A percentile compares a stretch with the other conserved stretches of the same genome.
Evolutionary conservation across 2,888 invertebrate species (phyloP).

Genomic region (Cryptus armator): DNA sequence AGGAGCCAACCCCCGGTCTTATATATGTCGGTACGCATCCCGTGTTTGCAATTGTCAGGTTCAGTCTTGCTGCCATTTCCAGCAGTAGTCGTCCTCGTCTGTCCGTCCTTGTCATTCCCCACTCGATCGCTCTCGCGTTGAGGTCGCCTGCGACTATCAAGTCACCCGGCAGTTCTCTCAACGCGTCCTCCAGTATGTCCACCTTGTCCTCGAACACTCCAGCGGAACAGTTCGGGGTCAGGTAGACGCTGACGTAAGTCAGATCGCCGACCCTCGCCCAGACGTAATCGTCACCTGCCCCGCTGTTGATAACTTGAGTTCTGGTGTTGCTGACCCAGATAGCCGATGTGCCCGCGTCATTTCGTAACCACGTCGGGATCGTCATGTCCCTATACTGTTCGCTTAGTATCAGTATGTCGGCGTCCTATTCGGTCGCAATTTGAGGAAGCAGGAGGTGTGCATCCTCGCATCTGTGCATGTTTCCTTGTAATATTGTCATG

Average conservation of each 20-base stretch:
- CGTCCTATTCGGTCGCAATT: constrained; percentile 50
- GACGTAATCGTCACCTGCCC: constrained; percentile 39
- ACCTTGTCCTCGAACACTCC: constrained; percentile 40
- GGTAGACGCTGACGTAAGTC: constrained; percentile 51
- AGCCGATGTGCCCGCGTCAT: constrained; percentile 40
- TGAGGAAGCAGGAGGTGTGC: constrained; percentile 52
- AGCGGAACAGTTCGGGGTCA: constrained; percentile 43
- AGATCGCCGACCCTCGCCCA: constrained; percentile 41
- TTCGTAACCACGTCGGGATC: constrained; percentile 26
- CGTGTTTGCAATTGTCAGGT: constrained; percentile 25
- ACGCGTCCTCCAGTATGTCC: constrained; percentile 13
- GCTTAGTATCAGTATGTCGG: constrained; percentile 44
- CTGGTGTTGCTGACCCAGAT: constrained; percentile 51
- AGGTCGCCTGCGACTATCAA: constrained; percentile 51
- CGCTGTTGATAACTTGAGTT: constrained; percentile 1
- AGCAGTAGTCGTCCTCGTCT: constrained; percentile 58
- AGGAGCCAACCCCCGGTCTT: constrained; percentile 5
- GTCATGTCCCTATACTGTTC: constrained; percentile 51
- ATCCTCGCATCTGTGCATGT: constrained; percentile 20
- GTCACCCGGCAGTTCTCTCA: constrained; percentile 37
- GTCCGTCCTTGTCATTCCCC: constrained; percentile 19
- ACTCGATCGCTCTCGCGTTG: too few relatives aligned
- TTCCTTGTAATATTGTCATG: constrained; percentile 17
- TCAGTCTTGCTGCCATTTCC: constrained; percentile 64
- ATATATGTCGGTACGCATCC: constrained; percentile 37